Percentiles rank a stretch among this genome's conserved stretches.
Conservation (phyloP, 2,888 invertebrate genomes). For the Kuschelorhynchus macadamiae region DNA sequence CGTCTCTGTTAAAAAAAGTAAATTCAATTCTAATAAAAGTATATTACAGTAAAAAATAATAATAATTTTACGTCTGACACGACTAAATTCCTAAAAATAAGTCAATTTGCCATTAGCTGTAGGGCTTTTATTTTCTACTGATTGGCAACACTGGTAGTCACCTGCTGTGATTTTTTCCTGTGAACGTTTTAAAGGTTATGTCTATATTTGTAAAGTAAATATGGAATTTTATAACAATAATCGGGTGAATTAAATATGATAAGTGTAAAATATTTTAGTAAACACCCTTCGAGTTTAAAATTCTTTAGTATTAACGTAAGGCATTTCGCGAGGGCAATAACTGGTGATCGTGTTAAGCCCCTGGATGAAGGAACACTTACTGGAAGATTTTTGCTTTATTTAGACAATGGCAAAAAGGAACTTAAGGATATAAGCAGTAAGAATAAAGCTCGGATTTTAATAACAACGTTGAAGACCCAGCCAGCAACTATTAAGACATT, state of each 20-base stretch:
- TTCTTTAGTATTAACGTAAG: conserved; percentile 6
- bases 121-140: too few species aligned
- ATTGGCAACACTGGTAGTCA: too few species aligned
- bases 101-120: too few species aligned
- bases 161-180: too few species aligned
- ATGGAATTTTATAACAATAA: too few species aligned
- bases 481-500: conserved; percentile 36
- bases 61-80: too few species aligned
- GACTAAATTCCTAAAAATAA: too few species aligned
- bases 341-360: conserved; percentile 31
- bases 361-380: conserved; percentile 54
- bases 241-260: conserved; percentile 32
- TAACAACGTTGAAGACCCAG: conserved; percentile 25
- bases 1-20: too few species aligned
- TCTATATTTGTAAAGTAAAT: too few species aligned
- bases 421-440: conserved; percentile 13
- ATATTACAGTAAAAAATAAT: too few species aligned
- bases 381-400: conserved; percentile 57
- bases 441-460: conserved; percentile 22
- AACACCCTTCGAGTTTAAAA: conserved; percentile 7
- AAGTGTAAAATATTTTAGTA: conserved; percentile 15
- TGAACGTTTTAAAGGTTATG: too few species aligned
- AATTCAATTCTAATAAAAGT: too few species aligned
- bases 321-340: conserved; percentile 25
- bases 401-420: conserved; percentile 47